Evolutionary conservation across 2,888 invertebrate species (phyloP).

Genomic region (Eupithecia subfuscata): DNA sequence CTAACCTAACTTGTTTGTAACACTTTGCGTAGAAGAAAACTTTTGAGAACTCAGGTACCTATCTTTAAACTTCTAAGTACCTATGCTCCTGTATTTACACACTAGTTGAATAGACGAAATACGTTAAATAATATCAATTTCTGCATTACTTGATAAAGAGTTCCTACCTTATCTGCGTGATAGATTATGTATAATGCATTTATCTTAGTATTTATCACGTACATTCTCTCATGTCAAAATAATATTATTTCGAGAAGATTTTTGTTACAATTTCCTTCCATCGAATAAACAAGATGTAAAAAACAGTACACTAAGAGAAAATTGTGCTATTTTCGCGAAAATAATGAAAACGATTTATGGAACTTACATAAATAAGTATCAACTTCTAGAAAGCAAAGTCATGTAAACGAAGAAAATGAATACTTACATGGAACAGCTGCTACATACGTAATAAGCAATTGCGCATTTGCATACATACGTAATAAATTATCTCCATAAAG

Average conservation of each 20-base stretch:
- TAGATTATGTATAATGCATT: not conserved
- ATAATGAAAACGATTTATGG: not conserved
- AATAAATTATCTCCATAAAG: constrained; percentile 52
- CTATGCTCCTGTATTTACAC: not conserved
- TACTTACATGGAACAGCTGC: constrained; percentile 5
- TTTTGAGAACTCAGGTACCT: not conserved
- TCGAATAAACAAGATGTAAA: not conserved
- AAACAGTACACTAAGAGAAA: not conserved
- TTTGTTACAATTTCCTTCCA: not conserved
- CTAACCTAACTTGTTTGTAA: not conserved
- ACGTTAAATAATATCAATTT: not conserved
- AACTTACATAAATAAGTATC: not conserved
- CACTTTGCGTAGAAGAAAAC: not conserved
- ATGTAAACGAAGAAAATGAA: not conserved
- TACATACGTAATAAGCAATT: constrained; percentile 37
- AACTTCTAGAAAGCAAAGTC: not conserved
- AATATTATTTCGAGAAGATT: not conserved
- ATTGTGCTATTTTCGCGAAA: not conserved
- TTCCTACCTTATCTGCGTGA: not conserved
- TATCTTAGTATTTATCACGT: not conserved
- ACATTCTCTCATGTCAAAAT: not conserved
- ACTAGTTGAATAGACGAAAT: not conserved
- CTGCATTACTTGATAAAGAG: not conserved
- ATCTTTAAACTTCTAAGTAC: not conserved
- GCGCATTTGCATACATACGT: constrained; percentile 58